Percentiles rank a stretch among this genome's conserved stretches.
phyloP scores from a whole-genome alignment of 1,140 invertebrate genomes.

The Agraylea sexmaculata region DNA sequence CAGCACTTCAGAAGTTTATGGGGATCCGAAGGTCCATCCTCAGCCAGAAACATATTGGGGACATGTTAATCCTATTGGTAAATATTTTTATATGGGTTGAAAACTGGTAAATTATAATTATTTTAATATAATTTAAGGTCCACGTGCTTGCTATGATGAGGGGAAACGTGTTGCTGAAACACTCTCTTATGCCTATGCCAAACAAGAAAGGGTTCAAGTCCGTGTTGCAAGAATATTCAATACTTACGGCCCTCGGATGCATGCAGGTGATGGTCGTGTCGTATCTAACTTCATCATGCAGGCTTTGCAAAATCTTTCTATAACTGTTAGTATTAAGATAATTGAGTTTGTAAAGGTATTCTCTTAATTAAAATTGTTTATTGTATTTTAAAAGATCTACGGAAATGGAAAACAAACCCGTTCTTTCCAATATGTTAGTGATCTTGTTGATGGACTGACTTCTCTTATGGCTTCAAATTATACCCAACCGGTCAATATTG shows the following conservation, averaged over 20 bases:
- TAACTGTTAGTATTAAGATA: constrained; percentile 65
- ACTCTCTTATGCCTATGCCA: constrained; percentile 91
- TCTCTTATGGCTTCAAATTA: constrained; percentile 91
- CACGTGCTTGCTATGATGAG: constrained; percentile 96
- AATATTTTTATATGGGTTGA: constrained; percentile 12
- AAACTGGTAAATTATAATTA: neutral
- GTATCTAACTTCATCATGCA: constrained; percentile 99
- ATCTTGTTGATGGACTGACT: constrained; percentile 91
- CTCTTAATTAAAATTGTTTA: constrained; percentile 7
- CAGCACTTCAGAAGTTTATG: constrained; percentile 97
- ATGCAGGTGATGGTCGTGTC: constrained; percentile 96
- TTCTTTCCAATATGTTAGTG: constrained; percentile 97
- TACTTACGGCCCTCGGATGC: constrained; percentile 99
- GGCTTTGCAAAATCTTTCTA: constrained; percentile 85
- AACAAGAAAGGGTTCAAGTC: constrained; percentile 91
- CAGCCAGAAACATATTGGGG: constrained; percentile 97
- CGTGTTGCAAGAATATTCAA: constrained; percentile 97
- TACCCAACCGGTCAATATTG: constrained; percentile 87
- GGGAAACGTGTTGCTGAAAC: constrained; percentile 96
- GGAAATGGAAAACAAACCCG: constrained; percentile 93
- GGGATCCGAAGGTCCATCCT: constrained; percentile 93
- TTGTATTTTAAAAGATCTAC: constrained; percentile 66
- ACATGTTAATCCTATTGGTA: constrained; percentile 97
- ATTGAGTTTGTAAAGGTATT: constrained; percentile 8
- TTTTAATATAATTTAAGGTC: constrained; percentile 42